Evolutionary conservation across 1,140 invertebrate species (phyloP).

Genomic region (Lasioglossum albipes): DNA sequence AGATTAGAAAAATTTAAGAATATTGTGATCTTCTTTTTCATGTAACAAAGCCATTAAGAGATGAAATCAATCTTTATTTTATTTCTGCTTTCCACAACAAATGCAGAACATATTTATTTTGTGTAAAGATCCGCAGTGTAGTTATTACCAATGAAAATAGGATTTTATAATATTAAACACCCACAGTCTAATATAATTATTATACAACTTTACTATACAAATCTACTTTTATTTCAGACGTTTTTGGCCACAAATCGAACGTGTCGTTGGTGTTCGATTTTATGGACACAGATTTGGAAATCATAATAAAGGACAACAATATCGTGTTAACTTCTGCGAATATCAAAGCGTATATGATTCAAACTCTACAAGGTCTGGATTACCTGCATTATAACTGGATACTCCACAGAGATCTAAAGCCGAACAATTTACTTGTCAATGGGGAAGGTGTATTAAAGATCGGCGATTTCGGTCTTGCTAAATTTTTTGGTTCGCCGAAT

Average conservation of each 20-base stretch:
- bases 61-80: too few relatives aligned
- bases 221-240: conserved; percentile 84
- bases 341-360: conserved; percentile 97
- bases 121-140: too few relatives aligned
- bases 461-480: conserved; percentile 99
- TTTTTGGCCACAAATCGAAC: conserved; percentile 98
- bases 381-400: conserved; percentile 99
- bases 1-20: too few relatives aligned
- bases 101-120: too few relatives aligned
- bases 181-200: neutral
- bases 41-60: too few relatives aligned
- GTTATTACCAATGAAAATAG: too few relatives aligned
- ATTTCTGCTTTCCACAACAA: too few relatives aligned
- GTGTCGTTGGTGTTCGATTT: conserved; percentile 99
- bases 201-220: conserved; percentile 16
- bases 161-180: too few relatives aligned
- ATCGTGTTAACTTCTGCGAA: conserved; percentile 95
- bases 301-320: conserved; percentile 91
- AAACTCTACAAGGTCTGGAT: conserved; percentile 96
- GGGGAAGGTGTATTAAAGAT: conserved; percentile 95
- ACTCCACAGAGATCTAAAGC: conserved; percentile 98
- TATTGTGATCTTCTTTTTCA: too few relatives aligned
- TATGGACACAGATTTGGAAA: conserved; percentile 99
- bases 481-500: conserved; percentile 97
- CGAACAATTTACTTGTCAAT: conserved; percentile 98